Percentiles rank a stretch among this genome's conserved stretches.
Conservation (phyloP, 1,140 invertebrate species). For the Chlorops oryzae region DNA sequence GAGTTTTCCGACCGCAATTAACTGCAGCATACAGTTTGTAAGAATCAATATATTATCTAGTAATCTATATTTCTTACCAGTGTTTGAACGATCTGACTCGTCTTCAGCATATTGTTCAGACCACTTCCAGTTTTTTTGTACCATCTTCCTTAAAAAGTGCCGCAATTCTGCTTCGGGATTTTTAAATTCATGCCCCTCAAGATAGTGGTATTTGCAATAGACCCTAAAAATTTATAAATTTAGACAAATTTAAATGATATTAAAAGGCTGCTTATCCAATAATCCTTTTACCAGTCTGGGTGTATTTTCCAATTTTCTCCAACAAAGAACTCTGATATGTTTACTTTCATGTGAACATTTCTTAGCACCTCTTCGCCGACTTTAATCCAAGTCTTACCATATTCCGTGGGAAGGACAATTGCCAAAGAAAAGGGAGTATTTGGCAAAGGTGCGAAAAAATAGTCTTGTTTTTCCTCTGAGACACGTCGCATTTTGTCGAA, state of each 20-base stretch:
- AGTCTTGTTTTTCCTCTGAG: constrained; percentile 71
- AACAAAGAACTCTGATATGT: constrained; percentile 61
- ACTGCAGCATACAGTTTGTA: constrained; percentile 26
- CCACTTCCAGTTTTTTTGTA: constrained; percentile 55
- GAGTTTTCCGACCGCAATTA: constrained; percentile 58
- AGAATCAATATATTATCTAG: not conserved
- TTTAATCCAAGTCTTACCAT: constrained; percentile 70
- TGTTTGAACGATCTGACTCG: constrained; percentile 27
- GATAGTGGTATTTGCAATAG: constrained; percentile 82
- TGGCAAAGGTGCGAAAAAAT: constrained; percentile 73
- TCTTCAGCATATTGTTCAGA: constrained; percentile 52
- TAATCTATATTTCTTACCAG: constrained; percentile 34
- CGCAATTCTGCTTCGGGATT: constrained; percentile 66
- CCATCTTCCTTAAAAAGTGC: constrained; percentile 65
- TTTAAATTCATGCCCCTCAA: constrained; percentile 64
- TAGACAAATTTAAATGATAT: too few species aligned
- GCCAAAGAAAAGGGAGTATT: constrained; percentile 75
- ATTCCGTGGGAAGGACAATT: constrained; percentile 70
- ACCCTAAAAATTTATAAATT: constrained; percentile 52
- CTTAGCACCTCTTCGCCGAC: constrained; percentile 64
- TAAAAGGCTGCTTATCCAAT: not conserved
- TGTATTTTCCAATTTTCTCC: constrained; percentile 77
- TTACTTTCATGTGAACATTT: constrained; percentile 59
- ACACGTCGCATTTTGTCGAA: constrained; percentile 78
- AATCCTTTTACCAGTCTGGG: constrained; percentile 66